Conservation (phyloP, 1,140 invertebrate genomes). For the Drosophila rhopaloa region DNA sequence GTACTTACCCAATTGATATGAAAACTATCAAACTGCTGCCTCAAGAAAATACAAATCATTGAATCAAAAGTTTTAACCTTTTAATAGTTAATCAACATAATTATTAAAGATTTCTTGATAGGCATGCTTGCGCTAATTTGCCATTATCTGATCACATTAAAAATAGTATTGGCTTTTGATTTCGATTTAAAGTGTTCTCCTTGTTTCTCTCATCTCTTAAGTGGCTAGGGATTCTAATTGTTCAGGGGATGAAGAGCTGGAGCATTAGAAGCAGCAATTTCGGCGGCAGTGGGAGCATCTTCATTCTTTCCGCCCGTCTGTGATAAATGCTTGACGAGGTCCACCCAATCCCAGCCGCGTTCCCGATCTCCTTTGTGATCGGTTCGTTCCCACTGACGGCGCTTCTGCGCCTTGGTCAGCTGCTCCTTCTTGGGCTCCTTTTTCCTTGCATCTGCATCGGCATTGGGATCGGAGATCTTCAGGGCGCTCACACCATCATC, state of each 20-base stretch:
- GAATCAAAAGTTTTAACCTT: slow-evolving; percentile 13
- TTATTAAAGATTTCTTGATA: slow-evolving; percentile 1
- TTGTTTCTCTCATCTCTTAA: slow-evolving; percentile 23
- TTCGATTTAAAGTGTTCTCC: slow-evolving; percentile 21
- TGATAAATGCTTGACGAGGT: slow-evolving; percentile 97
- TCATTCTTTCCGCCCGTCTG: slow-evolving; percentile 86
- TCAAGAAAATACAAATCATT: too few relatives aligned
- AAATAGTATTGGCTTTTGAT: slow-evolving; percentile 61
- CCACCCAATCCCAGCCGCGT: slow-evolving; percentile 97
- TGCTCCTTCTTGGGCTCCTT: slow-evolving; percentile 91
- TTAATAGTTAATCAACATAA: slow-evolving; percentile 14
- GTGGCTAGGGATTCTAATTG: slow-evolving; percentile 34
- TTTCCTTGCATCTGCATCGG: slow-evolving; percentile 85
- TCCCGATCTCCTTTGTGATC: slow-evolving; percentile 93
- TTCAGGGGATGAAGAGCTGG: slow-evolving; percentile 63
- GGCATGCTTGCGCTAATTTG: background rate
- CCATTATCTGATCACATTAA: slow-evolving; percentile 36
- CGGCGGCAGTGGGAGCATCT: slow-evolving; percentile 44
- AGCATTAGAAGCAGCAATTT: slow-evolving; percentile 34
- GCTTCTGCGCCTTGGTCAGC: slow-evolving; percentile 96
- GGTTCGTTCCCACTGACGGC: slow-evolving; percentile 92
- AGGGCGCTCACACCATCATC: slow-evolving; percentile 65
- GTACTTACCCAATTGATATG: too few relatives aligned
- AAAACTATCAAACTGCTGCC: too few relatives aligned
- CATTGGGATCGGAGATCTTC: slow-evolving; percentile 69